These are phyloP conservation scores for Brachionus manjavacas DNA, from an alignment of 1,140 invertebrate species.

Conservation along the genomic window DNA sequence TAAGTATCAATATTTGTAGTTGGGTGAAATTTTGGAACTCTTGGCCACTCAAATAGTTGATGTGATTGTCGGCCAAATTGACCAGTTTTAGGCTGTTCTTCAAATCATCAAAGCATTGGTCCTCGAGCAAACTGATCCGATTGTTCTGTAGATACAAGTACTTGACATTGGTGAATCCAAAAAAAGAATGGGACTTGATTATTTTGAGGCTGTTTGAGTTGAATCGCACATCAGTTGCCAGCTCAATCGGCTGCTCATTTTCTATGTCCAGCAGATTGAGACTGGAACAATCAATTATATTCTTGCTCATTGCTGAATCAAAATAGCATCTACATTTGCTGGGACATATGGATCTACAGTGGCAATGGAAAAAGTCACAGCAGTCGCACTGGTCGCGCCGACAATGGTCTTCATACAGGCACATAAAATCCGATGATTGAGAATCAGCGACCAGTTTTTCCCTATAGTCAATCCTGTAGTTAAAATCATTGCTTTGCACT, in stretches of 20 bases:
- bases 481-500: not conserved
- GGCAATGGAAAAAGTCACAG: constrained; percentile 34
- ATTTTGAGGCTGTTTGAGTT: constrained; percentile 5
- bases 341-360: constrained; percentile 35
- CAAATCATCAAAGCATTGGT: constrained; percentile 17
- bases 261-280: constrained; percentile 6
- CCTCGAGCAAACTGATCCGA: not conserved
- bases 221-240: constrained; percentile 30
- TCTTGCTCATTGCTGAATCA: not conserved
- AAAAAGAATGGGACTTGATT: constrained; percentile 21
- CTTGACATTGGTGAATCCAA: constrained; percentile 17
- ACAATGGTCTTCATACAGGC: constrained; percentile 27
- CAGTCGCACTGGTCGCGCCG: not conserved
- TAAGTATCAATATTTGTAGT: not conserved
- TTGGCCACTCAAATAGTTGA: constrained; percentile 28
- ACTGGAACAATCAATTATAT: not conserved
- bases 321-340: constrained; percentile 19
- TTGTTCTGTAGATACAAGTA: constrained; percentile 34
- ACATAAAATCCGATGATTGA: not conserved
- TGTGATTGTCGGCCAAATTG: constrained; percentile 25
- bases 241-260: not conserved
- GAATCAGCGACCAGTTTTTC: not conserved
- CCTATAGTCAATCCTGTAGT: not conserved
- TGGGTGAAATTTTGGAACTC: constrained; percentile 32
- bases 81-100: not conserved